Percentiles rank a stretch among this genome's conserved stretches.
phyloP scores from a whole-genome alignment of 2,797 vertebrate species.

The Gadopsis bispinosus region DNA sequence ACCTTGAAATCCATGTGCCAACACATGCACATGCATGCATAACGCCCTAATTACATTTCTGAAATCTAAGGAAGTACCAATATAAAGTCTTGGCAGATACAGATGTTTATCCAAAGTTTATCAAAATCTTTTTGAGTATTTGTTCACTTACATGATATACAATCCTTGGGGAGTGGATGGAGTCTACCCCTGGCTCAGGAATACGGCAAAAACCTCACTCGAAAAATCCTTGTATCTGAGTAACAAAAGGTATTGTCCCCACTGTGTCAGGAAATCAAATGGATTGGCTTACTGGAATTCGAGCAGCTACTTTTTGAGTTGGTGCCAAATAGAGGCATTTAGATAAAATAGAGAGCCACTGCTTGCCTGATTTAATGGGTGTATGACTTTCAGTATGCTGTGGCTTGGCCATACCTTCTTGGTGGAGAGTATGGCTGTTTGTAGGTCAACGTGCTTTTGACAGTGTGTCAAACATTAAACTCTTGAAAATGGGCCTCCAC shows the following conservation, averaged over 20 bases:
- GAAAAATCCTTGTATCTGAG: conserved; percentile 24
- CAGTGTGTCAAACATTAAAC: conserved; percentile 81
- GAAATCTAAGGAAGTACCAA: conserved; percentile 16
- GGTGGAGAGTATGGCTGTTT: conserved; percentile 69
- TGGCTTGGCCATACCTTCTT: conserved; percentile 56
- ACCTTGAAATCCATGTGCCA: conserved; percentile 44
- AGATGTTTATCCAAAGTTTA: conserved; percentile 15
- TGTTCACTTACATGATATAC: background rate
- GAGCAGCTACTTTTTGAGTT: conserved; percentile 47
- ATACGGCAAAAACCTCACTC: conserved; percentile 24
- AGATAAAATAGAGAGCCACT: conserved; percentile 52
- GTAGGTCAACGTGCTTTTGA: conserved; percentile 81
- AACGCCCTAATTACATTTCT: conserved; percentile 58
- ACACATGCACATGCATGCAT: conserved; percentile 40
- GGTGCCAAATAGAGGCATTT: conserved; percentile 62
- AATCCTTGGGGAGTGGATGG: conserved; percentile 13
- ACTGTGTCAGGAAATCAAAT: conserved; percentile 55
- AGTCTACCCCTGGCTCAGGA: conserved; percentile 8
- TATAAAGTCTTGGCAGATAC: conserved; percentile 18
- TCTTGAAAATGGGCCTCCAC: conserved; percentile 69
- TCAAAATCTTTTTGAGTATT: background rate
- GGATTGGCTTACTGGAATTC: conserved; percentile 64
- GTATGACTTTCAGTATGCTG: conserved; percentile 50
- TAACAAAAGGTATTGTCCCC: conserved; percentile 47
- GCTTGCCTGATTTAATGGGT: conserved; percentile 60